phyloP scores from a whole-genome alignment of 2,888 invertebrate genomes.

The Formica aserva region DNA sequence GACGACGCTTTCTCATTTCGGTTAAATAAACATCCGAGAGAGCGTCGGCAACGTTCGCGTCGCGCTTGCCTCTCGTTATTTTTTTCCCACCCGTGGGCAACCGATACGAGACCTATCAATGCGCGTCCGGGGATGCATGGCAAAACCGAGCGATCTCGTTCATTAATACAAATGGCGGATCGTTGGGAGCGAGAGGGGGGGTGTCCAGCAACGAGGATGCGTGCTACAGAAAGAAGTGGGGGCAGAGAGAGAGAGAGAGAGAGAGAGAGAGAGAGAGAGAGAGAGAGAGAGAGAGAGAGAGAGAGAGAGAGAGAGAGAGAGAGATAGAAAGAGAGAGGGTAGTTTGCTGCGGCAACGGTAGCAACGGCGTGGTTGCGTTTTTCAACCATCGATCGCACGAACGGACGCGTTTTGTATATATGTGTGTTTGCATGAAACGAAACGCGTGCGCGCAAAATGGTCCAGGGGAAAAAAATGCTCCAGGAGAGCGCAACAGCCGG shows the following conservation, averaged over 20 bases:
- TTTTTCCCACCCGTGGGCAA: slow-evolving; percentile 41
- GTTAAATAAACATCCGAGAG: slow-evolving; percentile 63
- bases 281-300: not conserved
- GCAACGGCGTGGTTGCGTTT: slow-evolving; percentile 57
- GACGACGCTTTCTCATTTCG: slow-evolving; percentile 57
- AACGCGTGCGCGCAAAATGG: slow-evolving; percentile 69
- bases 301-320: not conserved
- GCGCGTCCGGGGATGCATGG: slow-evolving; percentile 56
- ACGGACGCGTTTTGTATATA: not conserved
- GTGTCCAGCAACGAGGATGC: slow-evolving; percentile 58
- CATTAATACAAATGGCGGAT: slow-evolving; percentile 77
- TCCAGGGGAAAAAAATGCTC: slow-evolving; percentile 36
- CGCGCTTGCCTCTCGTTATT: slow-evolving; percentile 50
- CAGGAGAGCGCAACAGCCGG: slow-evolving; percentile 23
- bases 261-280: not conserved
- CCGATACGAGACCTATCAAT: slow-evolving; percentile 56
- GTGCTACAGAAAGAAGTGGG: slow-evolving; percentile 15
- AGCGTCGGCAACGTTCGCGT: slow-evolving; percentile 6
- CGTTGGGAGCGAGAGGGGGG: slow-evolving; percentile 55
- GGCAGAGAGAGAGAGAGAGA: not conserved
- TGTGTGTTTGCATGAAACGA: slow-evolving; percentile 53
- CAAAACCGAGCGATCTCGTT: slow-evolving; percentile 71
- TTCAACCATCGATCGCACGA: slow-evolving; percentile 67
- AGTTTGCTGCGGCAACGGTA: slow-evolving; percentile 19
- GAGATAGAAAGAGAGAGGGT: not conserved